phyloP scores from a whole-genome alignment of 1,140 invertebrate species.

The Hyles vespertilio region DNA sequence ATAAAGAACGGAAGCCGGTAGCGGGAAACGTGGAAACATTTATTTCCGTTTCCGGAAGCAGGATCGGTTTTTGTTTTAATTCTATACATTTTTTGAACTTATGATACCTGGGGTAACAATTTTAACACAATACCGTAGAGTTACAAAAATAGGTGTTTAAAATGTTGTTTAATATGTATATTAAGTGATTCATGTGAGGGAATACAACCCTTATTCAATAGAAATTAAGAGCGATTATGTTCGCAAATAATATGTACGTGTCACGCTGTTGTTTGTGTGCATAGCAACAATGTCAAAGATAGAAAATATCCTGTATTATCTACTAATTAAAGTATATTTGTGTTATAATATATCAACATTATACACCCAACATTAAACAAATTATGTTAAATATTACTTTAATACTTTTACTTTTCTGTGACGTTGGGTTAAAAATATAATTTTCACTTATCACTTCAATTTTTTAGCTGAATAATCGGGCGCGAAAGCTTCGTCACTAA shows the following conservation, averaged over 20 bases:
- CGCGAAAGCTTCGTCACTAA: conserved; percentile 68
- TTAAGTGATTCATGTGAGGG: too few relatives aligned
- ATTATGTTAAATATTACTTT: too few relatives aligned
- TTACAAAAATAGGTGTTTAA: too few relatives aligned
- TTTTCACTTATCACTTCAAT: conserved; percentile 32
- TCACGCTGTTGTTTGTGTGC: conserved; percentile 3
- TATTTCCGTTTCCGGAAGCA: conserved; percentile 18
- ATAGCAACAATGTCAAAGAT: conserved; percentile 18
- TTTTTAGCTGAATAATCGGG: conserved; percentile 65
- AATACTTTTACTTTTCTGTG: too few relatives aligned
- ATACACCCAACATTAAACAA: too few relatives aligned
- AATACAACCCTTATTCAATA: conserved; percentile 6
- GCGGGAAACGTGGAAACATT: conserved; percentile 31
- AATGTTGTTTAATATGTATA: too few relatives aligned
- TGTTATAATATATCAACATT: too few relatives aligned
- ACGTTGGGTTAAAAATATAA: background rate
- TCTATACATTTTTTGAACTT: too few relatives aligned
- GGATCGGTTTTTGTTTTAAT: too few relatives aligned
- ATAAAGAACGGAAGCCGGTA: conserved; percentile 26
- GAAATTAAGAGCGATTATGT: background rate
- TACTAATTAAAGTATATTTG: background rate
- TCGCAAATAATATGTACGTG: background rate
- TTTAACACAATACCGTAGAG: too few relatives aligned
- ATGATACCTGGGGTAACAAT: too few relatives aligned
- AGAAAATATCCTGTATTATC: conserved; percentile 7